Evolutionary conservation across 2,888 invertebrate genomes (phyloP).

Genomic region (Invenusta paracnida): DNA sequence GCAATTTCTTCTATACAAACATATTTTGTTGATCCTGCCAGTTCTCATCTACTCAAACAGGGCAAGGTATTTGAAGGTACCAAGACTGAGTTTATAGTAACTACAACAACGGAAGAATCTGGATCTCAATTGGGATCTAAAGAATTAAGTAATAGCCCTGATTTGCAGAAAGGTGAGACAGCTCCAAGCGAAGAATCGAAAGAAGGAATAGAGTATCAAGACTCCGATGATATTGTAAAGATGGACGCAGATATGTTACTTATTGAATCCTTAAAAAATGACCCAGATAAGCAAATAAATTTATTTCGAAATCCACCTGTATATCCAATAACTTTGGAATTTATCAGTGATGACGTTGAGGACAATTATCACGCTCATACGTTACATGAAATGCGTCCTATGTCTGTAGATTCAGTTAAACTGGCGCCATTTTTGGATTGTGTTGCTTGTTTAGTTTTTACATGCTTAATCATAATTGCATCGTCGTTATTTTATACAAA

Average conservation of each 20-base stretch:
- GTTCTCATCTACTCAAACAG: neutral
- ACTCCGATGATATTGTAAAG: neutral
- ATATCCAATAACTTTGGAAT: neutral
- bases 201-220: no score
- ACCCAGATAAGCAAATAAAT: neutral
- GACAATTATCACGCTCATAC: neutral
- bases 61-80: neutral
- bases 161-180: no score
- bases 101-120: neutral
- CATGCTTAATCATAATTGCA: neutral
- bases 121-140: no score
- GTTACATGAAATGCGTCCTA: neutral
- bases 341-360: neutral
- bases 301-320: neutral
- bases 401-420: neutral
- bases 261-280: neutral
- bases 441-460: neutral
- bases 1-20: constrained; percentile 14
- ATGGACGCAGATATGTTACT: neutral
- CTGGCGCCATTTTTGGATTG: neutral
- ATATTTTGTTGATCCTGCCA: constrained; percentile 35
- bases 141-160: no score
- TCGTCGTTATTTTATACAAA: neutral
- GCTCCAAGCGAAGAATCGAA: no score
- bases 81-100: neutral